A percentile compares a stretch with the other conserved stretches of the same genome.
Evolutionary conservation across 2,888 invertebrate species (phyloP).

Genomic region (Stenurella melanura): DNA sequence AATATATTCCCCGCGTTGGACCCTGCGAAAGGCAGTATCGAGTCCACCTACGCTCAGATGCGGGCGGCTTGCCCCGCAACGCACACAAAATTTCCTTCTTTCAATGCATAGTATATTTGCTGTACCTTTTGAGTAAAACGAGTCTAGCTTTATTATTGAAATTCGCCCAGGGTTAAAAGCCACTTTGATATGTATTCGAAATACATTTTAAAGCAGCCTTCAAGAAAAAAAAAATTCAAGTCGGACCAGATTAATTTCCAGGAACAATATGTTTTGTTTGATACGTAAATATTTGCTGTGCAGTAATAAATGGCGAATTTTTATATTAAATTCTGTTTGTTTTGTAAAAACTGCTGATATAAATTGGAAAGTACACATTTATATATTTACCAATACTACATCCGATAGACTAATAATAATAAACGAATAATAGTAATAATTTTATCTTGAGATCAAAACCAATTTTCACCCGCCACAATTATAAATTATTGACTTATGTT

Average conservation of each 20-base stretch:
- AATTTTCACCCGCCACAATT: too few species aligned
- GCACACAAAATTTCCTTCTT: conserved; percentile 63
- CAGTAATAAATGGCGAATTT: conserved; percentile 46
- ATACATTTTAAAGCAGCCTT: conserved; percentile 65
- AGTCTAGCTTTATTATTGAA: conserved; percentile 67
- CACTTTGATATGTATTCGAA: conserved; percentile 69
- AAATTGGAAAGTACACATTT: conserved; percentile 25
- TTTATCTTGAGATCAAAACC: not conserved
- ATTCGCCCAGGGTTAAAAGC: conserved; percentile 64
- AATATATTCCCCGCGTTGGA: conserved; percentile 65
- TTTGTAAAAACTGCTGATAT: conserved; percentile 39
- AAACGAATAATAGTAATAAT: not conserved
- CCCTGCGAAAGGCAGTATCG: conserved; percentile 46
- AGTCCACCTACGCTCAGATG: not conserved
- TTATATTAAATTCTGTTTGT: conserved; percentile 50
- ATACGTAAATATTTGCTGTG: conserved; percentile 47
- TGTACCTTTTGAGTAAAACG: conserved; percentile 62
- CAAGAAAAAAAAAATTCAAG: conserved; percentile 21
- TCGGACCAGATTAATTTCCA: conserved; percentile 42
- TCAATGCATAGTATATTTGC: conserved; percentile 71
- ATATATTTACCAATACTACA: conserved; percentile 11
- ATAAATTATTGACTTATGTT: too few species aligned
- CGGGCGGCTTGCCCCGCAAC: conserved; percentile 43
- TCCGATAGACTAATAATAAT: not conserved
- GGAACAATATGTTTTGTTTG: conserved; percentile 51